These are phyloP conservation scores for Plectropomus leopardus DNA, from an alignment of 2,113 vertebrate genomes.

Conservation along the genomic window DNA sequence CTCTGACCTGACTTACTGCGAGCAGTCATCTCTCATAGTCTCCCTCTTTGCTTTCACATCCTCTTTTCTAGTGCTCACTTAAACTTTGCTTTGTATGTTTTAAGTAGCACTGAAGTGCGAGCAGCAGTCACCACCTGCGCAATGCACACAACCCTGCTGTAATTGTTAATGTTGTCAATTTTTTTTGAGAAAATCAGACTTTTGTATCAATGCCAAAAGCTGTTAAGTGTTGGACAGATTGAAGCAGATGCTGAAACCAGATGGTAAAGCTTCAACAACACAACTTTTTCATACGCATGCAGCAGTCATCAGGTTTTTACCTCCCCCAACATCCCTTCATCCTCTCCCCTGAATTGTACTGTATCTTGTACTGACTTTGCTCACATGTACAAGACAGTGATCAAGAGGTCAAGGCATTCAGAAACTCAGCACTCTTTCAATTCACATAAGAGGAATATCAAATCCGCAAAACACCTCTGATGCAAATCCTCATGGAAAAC, in stretches of 20 bases:
- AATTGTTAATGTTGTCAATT: slow-evolving; percentile 19
- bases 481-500: too few relatives aligned
- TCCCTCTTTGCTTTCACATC: not conserved
- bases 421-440: not conserved
- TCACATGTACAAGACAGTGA: not conserved
- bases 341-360: slow-evolving; percentile 6
- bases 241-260: slow-evolving; percentile 63
- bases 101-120: not conserved
- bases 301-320: not conserved
- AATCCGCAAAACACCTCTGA: not conserved
- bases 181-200: slow-evolving; percentile 40
- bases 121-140: slow-evolving; percentile 1
- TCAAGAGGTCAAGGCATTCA: not conserved
- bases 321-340: not conserved
- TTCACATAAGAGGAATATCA: not conserved
- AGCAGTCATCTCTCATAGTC: slow-evolving; percentile 25
- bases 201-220: slow-evolving; percentile 43
- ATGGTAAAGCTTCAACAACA: slow-evolving; percentile 39
- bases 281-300: slow-evolving; percentile 10
- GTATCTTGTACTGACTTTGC: not conserved
- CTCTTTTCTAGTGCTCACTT: not conserved
- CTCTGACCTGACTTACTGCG: slow-evolving; percentile 1
- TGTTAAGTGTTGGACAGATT: slow-evolving; percentile 50
- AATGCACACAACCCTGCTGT: not conserved
- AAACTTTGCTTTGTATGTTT: not conserved